Evolutionary conservation across 2,113 vertebrate genomes (phyloP).

Genomic region (Microcebus griseorufus): DNA sequence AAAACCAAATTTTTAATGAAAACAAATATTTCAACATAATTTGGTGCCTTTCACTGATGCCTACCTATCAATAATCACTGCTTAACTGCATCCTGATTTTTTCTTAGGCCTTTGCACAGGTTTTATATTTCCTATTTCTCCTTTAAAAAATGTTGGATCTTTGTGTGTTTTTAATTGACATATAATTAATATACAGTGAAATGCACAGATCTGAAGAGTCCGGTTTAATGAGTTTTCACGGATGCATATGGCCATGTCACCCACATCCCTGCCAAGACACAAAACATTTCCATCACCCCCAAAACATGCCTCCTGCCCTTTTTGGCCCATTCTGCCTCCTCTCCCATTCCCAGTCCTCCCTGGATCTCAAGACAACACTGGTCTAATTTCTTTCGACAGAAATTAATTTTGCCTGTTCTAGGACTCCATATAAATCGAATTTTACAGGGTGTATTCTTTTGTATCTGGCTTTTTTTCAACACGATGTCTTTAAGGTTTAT

Average conservation of each 20-base stretch:
- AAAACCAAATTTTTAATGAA: background rate
- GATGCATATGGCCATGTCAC: background rate
- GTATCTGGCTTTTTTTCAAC: background rate
- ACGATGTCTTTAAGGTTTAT: background rate
- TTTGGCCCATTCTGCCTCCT: background rate
- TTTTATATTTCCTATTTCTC: background rate
- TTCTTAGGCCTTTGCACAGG: background rate
- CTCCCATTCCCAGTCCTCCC: too few relatives aligned
- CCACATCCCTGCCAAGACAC: background rate
- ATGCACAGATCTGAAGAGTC: constrained; percentile 18
- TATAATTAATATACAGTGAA: constrained; percentile 31
- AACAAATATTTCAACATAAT: constrained; percentile 25
- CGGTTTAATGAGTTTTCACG: constrained; percentile 14
- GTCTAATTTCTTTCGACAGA: constrained; percentile 32
- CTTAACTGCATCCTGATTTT: background rate
- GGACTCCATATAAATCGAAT: background rate
- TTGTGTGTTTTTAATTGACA: constrained; percentile 14
- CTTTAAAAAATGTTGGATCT: background rate
- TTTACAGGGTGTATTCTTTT: background rate
- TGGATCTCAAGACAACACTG: background rate
- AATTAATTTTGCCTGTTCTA: constrained; percentile 1
- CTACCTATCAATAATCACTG: background rate
- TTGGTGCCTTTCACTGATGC: background rate
- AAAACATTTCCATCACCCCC: background rate
- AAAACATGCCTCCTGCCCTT: background rate